A percentile compares a stretch with the other conserved stretches of the same genome.
These are phyloP conservation scores for Emydocephalus ijimae DNA, from an alignment of 2,113 vertebrate species.

Conservation along the genomic window DNA sequence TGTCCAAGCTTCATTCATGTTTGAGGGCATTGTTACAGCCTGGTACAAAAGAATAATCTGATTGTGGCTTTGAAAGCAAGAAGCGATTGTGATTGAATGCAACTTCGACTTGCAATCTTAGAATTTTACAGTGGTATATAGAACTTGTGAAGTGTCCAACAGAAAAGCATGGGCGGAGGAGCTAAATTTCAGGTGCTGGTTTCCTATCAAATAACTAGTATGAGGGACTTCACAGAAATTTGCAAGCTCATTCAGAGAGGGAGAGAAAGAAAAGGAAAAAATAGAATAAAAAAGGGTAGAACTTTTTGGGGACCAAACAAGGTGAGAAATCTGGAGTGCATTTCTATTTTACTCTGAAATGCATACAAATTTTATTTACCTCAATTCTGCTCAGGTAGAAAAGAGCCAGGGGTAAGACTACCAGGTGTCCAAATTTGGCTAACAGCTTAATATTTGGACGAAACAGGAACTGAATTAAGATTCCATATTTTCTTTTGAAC, in stretches of 20 bases:
- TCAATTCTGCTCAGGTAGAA: not conserved
- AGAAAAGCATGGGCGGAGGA: slow-evolving; percentile 33
- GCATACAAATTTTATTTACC: not conserved
- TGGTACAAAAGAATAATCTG: slow-evolving; percentile 45
- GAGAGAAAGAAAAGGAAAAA: slow-evolving; percentile 13
- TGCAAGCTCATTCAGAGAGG: slow-evolving; percentile 36
- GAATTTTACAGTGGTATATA: slow-evolving; percentile 44
- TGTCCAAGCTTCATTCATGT: slow-evolving; percentile 62
- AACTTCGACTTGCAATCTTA: slow-evolving; percentile 41
- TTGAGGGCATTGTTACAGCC: slow-evolving; percentile 38
- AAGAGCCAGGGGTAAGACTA: not conserved
- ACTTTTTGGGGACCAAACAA: slow-evolving; percentile 43
- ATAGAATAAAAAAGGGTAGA: not conserved
- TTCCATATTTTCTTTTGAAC: not conserved
- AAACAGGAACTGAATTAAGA: not conserved
- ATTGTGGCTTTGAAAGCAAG: slow-evolving; percentile 53
- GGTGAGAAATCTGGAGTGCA: slow-evolving; percentile 10
- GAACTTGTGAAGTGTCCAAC: slow-evolving; percentile 30
- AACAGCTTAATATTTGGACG: not conserved
- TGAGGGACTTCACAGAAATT: slow-evolving; percentile 59
- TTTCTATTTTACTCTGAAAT: slow-evolving; percentile 28
- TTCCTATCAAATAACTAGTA: slow-evolving; percentile 48
- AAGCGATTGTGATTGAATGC: slow-evolving; percentile 48
- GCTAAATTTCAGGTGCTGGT: slow-evolving; percentile 49
- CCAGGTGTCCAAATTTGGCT: not conserved